Conservation (phyloP, 2,113 vertebrate genomes). For the Podarcis muralis region DNA sequence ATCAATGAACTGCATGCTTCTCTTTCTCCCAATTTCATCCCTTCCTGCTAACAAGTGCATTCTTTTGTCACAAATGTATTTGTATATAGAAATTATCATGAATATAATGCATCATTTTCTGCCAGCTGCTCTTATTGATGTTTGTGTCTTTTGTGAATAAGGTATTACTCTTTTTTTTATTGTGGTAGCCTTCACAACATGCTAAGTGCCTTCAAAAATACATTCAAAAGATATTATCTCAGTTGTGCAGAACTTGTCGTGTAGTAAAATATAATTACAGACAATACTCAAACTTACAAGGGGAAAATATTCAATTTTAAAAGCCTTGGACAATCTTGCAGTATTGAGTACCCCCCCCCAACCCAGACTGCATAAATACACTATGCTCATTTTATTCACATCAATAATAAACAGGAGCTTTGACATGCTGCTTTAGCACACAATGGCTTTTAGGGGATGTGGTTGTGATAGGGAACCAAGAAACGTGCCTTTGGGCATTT, state of each 20-base stretch:
- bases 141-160: background rate
- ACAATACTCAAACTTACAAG: background rate
- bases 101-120: background rate
- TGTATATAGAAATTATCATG: background rate
- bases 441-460: background rate
- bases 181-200: background rate
- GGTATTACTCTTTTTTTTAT: background rate
- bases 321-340: background rate
- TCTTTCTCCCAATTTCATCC: background rate
- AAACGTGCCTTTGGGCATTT: background rate
- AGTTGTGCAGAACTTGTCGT: background rate
- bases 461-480: background rate
- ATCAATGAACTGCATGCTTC: fast-evolving
- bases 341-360: background rate
- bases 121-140: background rate
- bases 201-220: background rate
- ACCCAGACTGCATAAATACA: background rate
- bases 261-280: background rate
- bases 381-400: background rate
- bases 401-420: background rate
- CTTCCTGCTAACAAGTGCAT: background rate
- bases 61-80: background rate
- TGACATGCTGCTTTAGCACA: background rate
- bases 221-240: background rate
- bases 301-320: background rate